These are phyloP conservation scores for Acrobasis suavella DNA, from an alignment of 2,888 invertebrate genomes.

Conservation along the genomic window DNA sequence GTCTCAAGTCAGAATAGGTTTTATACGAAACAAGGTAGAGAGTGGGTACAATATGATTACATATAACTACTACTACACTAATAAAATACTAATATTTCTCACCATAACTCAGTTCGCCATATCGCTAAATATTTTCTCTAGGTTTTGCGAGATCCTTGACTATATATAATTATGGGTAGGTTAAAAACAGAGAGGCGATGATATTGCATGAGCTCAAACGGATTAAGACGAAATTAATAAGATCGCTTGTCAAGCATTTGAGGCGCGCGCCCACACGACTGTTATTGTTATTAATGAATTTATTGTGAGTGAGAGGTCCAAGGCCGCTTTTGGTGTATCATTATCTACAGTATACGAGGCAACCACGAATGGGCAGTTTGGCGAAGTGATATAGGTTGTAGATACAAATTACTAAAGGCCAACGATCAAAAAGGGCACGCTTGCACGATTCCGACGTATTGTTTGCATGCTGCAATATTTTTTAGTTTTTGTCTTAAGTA, in stretches of 20 bases:
- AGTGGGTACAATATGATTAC: too few species aligned
- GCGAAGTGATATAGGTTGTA: constrained; percentile 54
- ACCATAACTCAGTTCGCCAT: too few species aligned
- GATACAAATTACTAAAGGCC: constrained; percentile 63
- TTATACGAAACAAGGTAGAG: too few species aligned
- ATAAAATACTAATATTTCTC: too few species aligned
- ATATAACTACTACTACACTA: too few species aligned
- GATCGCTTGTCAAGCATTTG: constrained; percentile 39
- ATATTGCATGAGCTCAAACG: neutral
- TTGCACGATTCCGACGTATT: constrained; percentile 52
- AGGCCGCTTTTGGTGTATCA: constrained; percentile 56
- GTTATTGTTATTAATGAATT: constrained; percentile 59
- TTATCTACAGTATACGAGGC: constrained; percentile 53
- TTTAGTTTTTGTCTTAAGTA: constrained; percentile 25
- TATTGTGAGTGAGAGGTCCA: constrained; percentile 65
- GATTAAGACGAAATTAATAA: constrained; percentile 35
- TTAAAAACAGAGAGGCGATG: too few species aligned
- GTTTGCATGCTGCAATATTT: constrained; percentile 39
- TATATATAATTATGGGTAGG: too few species aligned
- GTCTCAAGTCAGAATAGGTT: too few species aligned
- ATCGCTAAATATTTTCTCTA: too few species aligned
- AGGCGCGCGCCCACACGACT: constrained; percentile 43
- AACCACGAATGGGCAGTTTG: constrained; percentile 58
- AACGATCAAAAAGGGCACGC: constrained; percentile 55
- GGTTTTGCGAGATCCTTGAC: too few species aligned